Evolutionary conservation across 2,888 invertebrate species (phyloP).

Genomic region (Atethmia centrago): DNA sequence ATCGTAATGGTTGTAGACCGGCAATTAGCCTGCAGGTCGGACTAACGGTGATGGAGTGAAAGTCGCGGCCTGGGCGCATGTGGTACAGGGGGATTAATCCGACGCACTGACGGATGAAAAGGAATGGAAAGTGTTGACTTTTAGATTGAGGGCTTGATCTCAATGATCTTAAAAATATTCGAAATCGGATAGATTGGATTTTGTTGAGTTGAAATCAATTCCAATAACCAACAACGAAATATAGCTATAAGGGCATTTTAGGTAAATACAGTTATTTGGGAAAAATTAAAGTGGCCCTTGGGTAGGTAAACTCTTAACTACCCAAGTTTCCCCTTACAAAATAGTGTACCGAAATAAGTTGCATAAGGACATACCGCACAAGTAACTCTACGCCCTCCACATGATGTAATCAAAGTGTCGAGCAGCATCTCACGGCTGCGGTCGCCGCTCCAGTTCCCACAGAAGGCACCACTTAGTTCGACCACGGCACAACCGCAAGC

Average conservation of each 20-base stretch:
- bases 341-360: neutral
- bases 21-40: conserved; percentile 42
- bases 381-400: neutral
- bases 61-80: conserved; percentile 32
- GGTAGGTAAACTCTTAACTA: neutral
- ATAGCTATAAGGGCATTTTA: neutral
- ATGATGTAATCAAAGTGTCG: neutral
- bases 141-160: conserved; percentile 16
- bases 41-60: conserved; percentile 45
- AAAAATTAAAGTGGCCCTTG: neutral
- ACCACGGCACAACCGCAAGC: conserved; percentile 30
- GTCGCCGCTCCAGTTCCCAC: conserved; percentile 49
- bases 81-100: conserved; percentile 26
- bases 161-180: conserved; percentile 14
- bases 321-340: neutral
- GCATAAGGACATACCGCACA: neutral
- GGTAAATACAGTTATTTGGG: neutral
- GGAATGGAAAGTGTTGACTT: conserved; percentile 36
- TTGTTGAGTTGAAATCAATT: conserved; percentile 15
- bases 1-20: conserved; percentile 42
- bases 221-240: neutral
- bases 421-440: conserved; percentile 27
- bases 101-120: conserved; percentile 13
- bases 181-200: neutral
- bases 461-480: conserved; percentile 5